These are phyloP conservation scores for Cabera pusaria DNA, from an alignment of 2,888 invertebrate genomes.

Conservation along the genomic window DNA sequence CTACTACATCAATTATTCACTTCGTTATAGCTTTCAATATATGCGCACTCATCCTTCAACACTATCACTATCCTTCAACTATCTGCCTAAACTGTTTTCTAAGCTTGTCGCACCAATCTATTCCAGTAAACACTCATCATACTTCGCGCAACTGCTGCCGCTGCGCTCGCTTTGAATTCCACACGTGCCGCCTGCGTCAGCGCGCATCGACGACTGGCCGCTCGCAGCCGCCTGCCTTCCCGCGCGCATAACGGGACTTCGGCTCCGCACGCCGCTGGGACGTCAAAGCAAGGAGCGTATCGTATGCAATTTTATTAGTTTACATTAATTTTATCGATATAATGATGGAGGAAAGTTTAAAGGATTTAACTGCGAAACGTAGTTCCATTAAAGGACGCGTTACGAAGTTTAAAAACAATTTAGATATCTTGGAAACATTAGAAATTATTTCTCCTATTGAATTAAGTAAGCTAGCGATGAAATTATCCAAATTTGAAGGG, in stretches of 20 bases:
- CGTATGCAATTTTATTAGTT: too few relatives aligned
- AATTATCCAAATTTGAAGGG: constrained; percentile 11
- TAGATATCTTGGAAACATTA: constrained; percentile 5
- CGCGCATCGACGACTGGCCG: neutral
- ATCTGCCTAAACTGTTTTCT: neutral
- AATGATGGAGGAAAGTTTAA: neutral
- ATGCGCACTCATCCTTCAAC: too few relatives aligned
- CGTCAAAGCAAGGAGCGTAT: too few relatives aligned
- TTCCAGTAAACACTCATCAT: too few relatives aligned
- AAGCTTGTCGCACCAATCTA: neutral
- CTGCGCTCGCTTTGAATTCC: too few relatives aligned
- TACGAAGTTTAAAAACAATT: too few relatives aligned
- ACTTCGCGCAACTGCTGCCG: too few relatives aligned
- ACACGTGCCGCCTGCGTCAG: too few relatives aligned
- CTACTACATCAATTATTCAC: neutral
- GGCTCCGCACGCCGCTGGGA: too few relatives aligned
- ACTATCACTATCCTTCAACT: too few relatives aligned
- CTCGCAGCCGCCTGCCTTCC: neutral
- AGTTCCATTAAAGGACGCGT: constrained; percentile 13
- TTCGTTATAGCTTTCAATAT: neutral
- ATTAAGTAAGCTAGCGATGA: constrained; percentile 10
- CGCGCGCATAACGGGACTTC: neutral
- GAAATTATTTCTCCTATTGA: constrained; percentile 8
- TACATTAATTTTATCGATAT: too few relatives aligned
- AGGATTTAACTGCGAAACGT: constrained; percentile 7